Evolutionary conservation across 2,797 vertebrate genomes (phyloP).

Genomic region (Myotis myotis): DNA sequence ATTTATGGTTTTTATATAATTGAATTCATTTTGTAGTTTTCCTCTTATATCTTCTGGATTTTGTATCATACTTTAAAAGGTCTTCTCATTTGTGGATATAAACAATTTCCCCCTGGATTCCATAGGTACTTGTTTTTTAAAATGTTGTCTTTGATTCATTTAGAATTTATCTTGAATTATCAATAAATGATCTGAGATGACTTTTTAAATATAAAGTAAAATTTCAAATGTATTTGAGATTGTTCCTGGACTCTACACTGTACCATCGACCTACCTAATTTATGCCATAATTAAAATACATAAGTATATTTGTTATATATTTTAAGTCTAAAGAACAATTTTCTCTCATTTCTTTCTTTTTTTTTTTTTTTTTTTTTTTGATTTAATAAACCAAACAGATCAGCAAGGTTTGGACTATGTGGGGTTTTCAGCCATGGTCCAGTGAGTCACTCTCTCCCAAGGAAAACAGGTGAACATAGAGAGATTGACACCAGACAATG

Average conservation of each 20-base stretch:
- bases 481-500: too few relatives aligned
- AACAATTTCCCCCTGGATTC: too few relatives aligned
- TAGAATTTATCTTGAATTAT: too few relatives aligned
- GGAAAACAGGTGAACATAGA: too few relatives aligned
- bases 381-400: neutral
- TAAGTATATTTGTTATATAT: constrained; percentile 16
- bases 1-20: neutral
- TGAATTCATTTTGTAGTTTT: constrained; percentile 6
- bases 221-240: too few relatives aligned
- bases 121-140: too few relatives aligned
- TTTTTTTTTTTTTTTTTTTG: neutral
- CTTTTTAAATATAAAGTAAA: too few relatives aligned
- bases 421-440: too few relatives aligned
- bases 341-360: neutral
- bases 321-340: constrained; percentile 5
- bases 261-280: neutral
- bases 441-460: too few relatives aligned
- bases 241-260: neutral
- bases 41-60: neutral
- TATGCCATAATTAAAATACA: neutral
- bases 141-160: too few relatives aligned
- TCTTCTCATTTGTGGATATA: neutral
- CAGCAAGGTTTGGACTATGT: too few relatives aligned
- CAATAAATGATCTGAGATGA: too few relatives aligned
- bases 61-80: neutral